Base-by-base conservation (phyloP, 2,888 invertebrate genomes). In the Orchesellides sinensis region DNA sequence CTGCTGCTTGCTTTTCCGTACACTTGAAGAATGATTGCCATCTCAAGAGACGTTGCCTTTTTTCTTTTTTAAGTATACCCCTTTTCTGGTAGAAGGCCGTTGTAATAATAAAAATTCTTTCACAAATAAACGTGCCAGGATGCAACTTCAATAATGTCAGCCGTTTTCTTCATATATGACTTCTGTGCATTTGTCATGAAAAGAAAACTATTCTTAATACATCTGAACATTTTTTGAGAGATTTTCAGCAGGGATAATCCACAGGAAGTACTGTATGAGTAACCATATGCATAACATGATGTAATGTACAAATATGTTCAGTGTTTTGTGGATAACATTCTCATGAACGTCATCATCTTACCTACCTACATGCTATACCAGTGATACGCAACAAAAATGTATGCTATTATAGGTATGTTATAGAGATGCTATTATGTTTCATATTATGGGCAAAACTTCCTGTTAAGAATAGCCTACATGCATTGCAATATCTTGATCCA, bases 101-200 rank as follows among this genome's bases (percentile, higher is more conserved):
- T 52, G 21, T 45, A 32, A 29, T 19, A 27, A 27, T 40, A 17
- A 61, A 70, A 63, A 14, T 35, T 52, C 69, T 63, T 78, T 35
- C 35, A 78, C 70, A 78, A 78, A 78, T 78, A 78, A 78, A 78
- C n/a, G n/a, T n/a, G n/a, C 78, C 61, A 59, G 35, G 52, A 68
- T 23, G 56, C n/a, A 65, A 6, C 32, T 21, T 40, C 14, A 17
- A 54, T 47, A 2, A 2, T n/a, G 40, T 32, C 56, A 49, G 47
- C 32, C 29, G 25, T 59, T 68, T 4, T 12, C 10, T 68, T 54
- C 23, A 32, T 66, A 29, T 14, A 45, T 52, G 29, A 17, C 21
- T 35, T 21, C n/a, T 14, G 32, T 8, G 21, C 45, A 47, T 29
- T 68, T 75, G 65, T 66, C 66, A 56, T 27, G 27, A 54, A 45